Percentiles rank a stretch among this genome's conserved stretches.
These are phyloP conservation scores for Thereva nobilitata DNA, from an alignment of 2,888 invertebrate genomes.

Conservation along the genomic window DNA sequence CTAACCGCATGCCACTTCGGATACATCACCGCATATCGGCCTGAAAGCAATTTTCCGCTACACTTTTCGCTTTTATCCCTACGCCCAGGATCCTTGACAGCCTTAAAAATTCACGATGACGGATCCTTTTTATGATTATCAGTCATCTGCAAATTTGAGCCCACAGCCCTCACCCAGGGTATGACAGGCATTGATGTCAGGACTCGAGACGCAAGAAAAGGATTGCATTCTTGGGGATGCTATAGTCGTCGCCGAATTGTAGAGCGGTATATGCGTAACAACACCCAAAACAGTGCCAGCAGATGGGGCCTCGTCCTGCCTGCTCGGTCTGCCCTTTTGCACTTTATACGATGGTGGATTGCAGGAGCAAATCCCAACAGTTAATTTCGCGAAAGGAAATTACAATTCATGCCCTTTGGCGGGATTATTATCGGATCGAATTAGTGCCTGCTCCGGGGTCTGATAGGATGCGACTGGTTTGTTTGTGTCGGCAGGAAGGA, in stretches of 20 bases:
- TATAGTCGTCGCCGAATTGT: no score
- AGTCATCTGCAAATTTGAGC: conserved; percentile 33
- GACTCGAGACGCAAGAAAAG: no score
- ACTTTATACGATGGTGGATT: conserved; percentile 18
- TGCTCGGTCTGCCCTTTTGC: conserved; percentile 2
- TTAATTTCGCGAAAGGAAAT: conserved; percentile 58
- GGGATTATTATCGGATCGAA: conserved; percentile 57
- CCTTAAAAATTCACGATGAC: conserved; percentile 27
- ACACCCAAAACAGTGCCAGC: no score
- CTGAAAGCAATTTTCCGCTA: conserved; percentile 43
- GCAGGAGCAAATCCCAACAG: conserved; percentile 47
- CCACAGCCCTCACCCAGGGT: no score
- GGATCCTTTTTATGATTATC: conserved; percentile 29
- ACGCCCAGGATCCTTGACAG: conserved; percentile 22
- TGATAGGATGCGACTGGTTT: conserved; percentile 12
- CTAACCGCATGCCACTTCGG: conserved; percentile 26
- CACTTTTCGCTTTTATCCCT: conserved; percentile 23
- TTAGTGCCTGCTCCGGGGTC: conserved; percentile 49
- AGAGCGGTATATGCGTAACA: no score
- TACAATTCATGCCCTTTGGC: conserved; percentile 58
- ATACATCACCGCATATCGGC: conserved; percentile 18
- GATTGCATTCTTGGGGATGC: no score
- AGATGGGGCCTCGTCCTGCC: not conserved
- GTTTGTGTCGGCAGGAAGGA: conserved; percentile 21
- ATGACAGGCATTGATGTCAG: no score